These are phyloP conservation scores for Orthonyx spaldingii DNA, from an alignment of 2,113 vertebrate species.

Conservation along the genomic window DNA sequence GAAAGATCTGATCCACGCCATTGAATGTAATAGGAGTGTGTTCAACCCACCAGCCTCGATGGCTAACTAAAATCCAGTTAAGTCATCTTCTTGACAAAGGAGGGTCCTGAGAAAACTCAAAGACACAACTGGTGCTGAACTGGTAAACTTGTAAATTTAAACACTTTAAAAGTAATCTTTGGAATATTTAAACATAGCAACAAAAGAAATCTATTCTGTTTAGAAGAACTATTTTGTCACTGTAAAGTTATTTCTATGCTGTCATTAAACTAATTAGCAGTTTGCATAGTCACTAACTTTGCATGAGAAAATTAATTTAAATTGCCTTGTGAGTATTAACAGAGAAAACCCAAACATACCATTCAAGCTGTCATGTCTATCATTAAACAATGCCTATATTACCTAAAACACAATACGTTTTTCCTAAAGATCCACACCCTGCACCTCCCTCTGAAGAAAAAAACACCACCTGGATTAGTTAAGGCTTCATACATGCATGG, in stretches of 20 bases:
- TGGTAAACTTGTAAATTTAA: not conserved
- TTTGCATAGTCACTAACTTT: not conserved
- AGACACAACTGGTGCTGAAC: not conserved
- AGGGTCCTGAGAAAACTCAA: not conserved
- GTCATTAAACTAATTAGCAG: not conserved
- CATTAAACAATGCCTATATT: constrained; percentile 5
- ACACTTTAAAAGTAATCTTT: not conserved
- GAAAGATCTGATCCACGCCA: not conserved
- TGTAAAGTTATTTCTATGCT: not conserved
- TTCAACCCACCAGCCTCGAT: not conserved
- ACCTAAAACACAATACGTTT: constrained; percentile 30
- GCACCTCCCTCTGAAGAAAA: constrained; percentile 2
- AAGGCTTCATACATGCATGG: constrained; percentile 23
- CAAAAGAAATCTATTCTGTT: not conserved
- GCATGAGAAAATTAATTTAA: not conserved
- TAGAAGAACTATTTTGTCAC: not conserved
- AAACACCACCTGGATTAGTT: constrained; percentile 60
- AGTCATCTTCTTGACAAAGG: not conserved
- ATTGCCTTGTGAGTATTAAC: not conserved
- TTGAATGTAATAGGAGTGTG: fast-evolving
- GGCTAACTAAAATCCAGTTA: not conserved
- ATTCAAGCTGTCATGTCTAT: not conserved
- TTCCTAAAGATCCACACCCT: constrained; percentile 35
- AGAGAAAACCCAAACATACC: not conserved
- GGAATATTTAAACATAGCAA: not conserved